phyloP scores from a whole-genome alignment of 2,797 vertebrate genomes.

The Enteromius thamalakanensis region DNA sequence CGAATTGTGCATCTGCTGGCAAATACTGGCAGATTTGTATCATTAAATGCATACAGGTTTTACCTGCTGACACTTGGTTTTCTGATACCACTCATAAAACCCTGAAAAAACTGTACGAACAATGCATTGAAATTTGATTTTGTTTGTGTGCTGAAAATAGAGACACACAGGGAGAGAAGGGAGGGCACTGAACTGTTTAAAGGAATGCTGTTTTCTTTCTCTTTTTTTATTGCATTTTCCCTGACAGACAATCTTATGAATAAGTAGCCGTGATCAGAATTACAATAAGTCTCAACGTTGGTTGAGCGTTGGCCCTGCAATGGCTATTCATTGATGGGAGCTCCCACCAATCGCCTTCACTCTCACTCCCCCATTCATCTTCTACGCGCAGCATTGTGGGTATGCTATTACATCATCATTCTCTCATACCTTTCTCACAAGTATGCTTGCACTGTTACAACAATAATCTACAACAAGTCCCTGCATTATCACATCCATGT shows the following conservation, averaged over 20 bases:
- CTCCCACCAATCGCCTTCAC: conserved; percentile 55
- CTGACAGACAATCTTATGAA: conserved; percentile 68
- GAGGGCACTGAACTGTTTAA: conserved; percentile 24
- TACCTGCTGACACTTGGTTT: background rate
- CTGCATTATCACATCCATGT: background rate
- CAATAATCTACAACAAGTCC: conserved; percentile 2
- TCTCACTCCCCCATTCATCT: conserved; percentile 59
- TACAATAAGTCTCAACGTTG: conserved; percentile 64
- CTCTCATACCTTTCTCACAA: conserved; percentile 30
- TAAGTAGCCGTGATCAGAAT: conserved; percentile 77
- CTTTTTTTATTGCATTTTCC: conserved; percentile 42
- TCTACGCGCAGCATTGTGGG: conserved; percentile 53
- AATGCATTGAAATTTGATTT: background rate
- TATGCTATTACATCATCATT: conserved; percentile 58
- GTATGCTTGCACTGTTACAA: conserved; percentile 41
- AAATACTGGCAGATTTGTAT: background rate
- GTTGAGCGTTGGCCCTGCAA: conserved; percentile 7
- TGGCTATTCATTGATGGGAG: conserved; percentile 54
- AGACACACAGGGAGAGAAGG: background rate
- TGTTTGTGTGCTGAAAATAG: conserved; percentile 29
- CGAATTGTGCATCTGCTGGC: background rate
- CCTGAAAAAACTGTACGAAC: background rate
- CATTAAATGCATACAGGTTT: background rate
- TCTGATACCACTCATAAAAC: background rate
- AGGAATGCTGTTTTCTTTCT: conserved; percentile 39